phyloP scores from a whole-genome alignment of 2,888 invertebrate species.

The Apodemia duryi region DNA sequence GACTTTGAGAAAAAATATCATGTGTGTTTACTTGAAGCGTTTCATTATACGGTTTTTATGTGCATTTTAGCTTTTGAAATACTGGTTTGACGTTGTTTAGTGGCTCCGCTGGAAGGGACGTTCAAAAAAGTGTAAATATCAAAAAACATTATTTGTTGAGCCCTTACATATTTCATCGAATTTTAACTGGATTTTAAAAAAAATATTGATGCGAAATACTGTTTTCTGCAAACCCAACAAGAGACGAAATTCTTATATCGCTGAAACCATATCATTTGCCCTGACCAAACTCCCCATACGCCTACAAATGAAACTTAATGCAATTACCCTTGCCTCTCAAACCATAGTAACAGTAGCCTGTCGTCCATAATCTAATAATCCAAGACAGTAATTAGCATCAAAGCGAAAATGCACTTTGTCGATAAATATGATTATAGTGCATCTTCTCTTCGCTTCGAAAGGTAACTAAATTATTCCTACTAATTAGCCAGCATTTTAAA shows the following conservation, averaged over 20 bases:
- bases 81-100: not conserved
- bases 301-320: not conserved
- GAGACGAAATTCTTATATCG: not conserved
- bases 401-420: slow-evolving; percentile 4
- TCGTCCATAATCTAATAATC: slow-evolving; percentile 5
- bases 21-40: slow-evolving; percentile 24
- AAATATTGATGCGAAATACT: not conserved
- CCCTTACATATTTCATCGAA: too few relatives aligned
- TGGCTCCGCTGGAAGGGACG: not conserved
- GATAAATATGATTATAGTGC: slow-evolving; percentile 5
- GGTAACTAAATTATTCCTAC: slow-evolving; percentile 36
- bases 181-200: too few relatives aligned
- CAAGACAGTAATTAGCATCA: slow-evolving; percentile 12
- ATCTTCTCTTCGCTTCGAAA: slow-evolving; percentile 10
- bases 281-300: not conserved
- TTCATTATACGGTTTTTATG: slow-evolving; percentile 7
- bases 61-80: slow-evolving; percentile 11
- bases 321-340: not conserved
- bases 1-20: slow-evolving; percentile 30
- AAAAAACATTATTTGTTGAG: too few relatives aligned
- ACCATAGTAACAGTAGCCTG: not conserved
- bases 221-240: not conserved
- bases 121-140: too few relatives aligned
- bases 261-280: not conserved
- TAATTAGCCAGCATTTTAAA: slow-evolving; percentile 41